Evolutionary conservation across 2,888 invertebrate species (phyloP).

Genomic region (Heliconius ethilla): DNA sequence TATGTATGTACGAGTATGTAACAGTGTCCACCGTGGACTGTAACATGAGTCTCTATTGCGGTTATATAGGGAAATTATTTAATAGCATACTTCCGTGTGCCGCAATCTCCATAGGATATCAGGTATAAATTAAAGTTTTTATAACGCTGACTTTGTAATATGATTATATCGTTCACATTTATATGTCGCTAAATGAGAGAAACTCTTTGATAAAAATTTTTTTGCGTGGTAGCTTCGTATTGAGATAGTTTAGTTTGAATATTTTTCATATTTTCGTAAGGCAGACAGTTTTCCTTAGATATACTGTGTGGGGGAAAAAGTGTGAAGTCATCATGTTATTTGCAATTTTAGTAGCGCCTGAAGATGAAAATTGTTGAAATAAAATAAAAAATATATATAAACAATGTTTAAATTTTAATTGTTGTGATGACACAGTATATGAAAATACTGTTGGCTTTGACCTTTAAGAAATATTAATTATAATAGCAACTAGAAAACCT

Average conservation of each 20-base stretch:
- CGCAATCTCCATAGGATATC: conserved; percentile 35
- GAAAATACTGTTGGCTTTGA: too few species aligned
- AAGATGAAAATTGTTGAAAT: not conserved
- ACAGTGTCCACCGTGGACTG: conserved; percentile 16
- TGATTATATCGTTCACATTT: conserved; percentile 7
- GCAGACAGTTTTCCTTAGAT: not conserved
- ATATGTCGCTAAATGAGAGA: not conserved
- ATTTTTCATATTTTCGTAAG: not conserved
- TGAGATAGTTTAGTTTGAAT: not conserved
- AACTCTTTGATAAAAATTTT: not conserved
- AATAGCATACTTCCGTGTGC: conserved; percentile 38
- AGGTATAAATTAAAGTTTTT: conserved; percentile 24
- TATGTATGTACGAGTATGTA: conserved; percentile 12
- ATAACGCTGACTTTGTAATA: conserved; percentile 18
- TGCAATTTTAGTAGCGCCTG: not conserved
- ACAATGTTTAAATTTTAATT: too few species aligned
- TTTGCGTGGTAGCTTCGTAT: too few species aligned
- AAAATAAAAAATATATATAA: not conserved
- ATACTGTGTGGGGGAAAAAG: not conserved
- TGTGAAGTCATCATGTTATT: not conserved
- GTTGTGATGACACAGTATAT: too few species aligned
- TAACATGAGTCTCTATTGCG: conserved; percentile 40
- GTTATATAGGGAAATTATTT: conserved; percentile 43
- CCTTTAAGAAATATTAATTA: too few species aligned
- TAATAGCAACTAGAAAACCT: too few species aligned